A percentile compares a stretch with the other conserved stretches of the same genome.
Evolutionary conservation across 92 coral and sea anemone genomes (phyloP).

Genomic region (Phymanthus crucifer): DNA sequence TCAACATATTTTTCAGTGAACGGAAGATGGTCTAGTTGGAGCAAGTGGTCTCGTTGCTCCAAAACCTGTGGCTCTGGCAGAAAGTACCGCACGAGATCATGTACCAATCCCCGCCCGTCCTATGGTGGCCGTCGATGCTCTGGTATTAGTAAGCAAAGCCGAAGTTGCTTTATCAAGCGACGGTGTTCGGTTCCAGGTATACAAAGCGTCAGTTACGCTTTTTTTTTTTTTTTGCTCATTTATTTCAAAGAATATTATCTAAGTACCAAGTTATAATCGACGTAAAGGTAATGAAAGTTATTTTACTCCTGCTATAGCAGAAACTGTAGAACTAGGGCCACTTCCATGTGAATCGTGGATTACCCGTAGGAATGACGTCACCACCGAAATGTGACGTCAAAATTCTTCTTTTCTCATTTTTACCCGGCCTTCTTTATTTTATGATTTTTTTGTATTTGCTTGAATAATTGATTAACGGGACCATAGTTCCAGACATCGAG

Average conservation of each 20-base stretch:
- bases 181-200: background rate
- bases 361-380: too few species aligned
- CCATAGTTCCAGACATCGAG: too few species aligned
- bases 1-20: background rate
- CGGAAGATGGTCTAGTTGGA: constrained; percentile 21
- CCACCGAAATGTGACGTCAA: too few species aligned
- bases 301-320: too few species aligned
- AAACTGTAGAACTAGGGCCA: too few species aligned
- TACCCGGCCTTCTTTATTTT: too few species aligned
- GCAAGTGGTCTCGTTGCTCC: constrained; percentile 11
- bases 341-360: too few species aligned
- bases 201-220: background rate
- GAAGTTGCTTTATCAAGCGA: background rate
- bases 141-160: constrained; percentile 7
- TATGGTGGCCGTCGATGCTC: constrained; percentile 14
- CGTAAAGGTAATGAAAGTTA: too few species aligned
- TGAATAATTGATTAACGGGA: too few species aligned
- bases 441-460: too few species aligned
- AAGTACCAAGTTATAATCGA: background rate
- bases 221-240: background rate
- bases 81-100: constrained; percentile 9
- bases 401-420: too few species aligned
- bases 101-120: constrained; percentile 20
- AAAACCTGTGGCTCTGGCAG: constrained; percentile 13
- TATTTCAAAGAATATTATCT: too few species aligned